Evolutionary conservation across 2,113 vertebrate species (phyloP).

Genomic region (Procavia capensis): DNA sequence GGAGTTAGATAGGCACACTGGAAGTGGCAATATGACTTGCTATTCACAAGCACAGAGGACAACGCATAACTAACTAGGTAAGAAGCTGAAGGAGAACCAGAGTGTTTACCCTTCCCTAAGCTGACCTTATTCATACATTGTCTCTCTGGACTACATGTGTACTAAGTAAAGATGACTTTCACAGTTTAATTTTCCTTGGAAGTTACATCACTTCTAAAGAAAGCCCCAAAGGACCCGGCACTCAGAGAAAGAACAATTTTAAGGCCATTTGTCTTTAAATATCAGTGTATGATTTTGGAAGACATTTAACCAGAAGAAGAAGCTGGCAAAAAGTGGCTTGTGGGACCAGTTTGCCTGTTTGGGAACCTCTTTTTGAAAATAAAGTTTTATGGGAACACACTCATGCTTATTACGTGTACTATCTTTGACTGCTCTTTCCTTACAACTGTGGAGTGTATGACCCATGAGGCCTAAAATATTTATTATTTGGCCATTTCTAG

Average conservation of each 20-base stretch:
- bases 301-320: neutral
- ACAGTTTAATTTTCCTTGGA: constrained; percentile 6
- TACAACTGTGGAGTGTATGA: neutral
- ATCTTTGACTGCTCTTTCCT: neutral
- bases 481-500: neutral
- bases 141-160: neutral
- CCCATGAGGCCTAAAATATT: neutral
- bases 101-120: neutral
- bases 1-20: too few relatives aligned
- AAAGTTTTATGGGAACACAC: neutral
- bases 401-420: neutral
- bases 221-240: neutral
- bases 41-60: fast-evolving
- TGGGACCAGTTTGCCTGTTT: neutral
- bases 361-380: neutral
- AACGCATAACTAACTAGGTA: neutral
- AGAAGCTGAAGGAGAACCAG: neutral
- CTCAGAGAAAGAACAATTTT: neutral
- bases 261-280: neutral
- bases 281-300: neutral
- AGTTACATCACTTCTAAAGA: constrained; percentile 11
- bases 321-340: too few relatives aligned
- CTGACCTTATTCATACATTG: neutral
- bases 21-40: fast-evolving
- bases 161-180: neutral